These are phyloP conservation scores for Drosophila bunnanda DNA, from an alignment of 2,888 invertebrate species.

Conservation along the genomic window DNA sequence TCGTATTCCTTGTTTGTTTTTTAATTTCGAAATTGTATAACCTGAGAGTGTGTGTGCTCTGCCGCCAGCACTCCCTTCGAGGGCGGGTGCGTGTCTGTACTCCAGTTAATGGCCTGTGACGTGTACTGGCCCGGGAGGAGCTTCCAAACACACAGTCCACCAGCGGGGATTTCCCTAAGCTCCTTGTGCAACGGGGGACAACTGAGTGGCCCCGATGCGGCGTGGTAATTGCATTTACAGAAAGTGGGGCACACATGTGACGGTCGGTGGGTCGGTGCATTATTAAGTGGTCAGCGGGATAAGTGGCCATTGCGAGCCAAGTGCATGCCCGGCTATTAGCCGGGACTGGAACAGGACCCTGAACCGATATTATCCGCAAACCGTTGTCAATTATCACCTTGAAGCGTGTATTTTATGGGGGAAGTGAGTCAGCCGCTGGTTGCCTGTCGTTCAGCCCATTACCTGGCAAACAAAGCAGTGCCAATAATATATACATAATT, in stretches of 20 bases:
- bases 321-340: constrained; percentile 25
- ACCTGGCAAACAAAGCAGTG: constrained; percentile 59
- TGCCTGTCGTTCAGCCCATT: too few species aligned
- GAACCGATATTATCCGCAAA: constrained; percentile 19
- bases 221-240: constrained; percentile 70
- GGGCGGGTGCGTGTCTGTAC: constrained; percentile 33
- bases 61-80: constrained; percentile 1
- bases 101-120: constrained; percentile 54
- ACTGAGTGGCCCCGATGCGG: constrained; percentile 29
- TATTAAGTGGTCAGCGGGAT: constrained; percentile 30
- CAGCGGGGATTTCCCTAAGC: constrained; percentile 36
- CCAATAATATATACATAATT: constrained; percentile 10
- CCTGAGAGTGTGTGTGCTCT: constrained; percentile 32
- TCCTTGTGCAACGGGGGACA: constrained; percentile 4
- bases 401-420: constrained; percentile 28
- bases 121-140: constrained; percentile 8
- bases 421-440: constrained; percentile 61
- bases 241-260: constrained; percentile 60
- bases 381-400: constrained; percentile 34
- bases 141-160: constrained; percentile 14
- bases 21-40: constrained; percentile 73
- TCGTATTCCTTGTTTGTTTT: constrained; percentile 54
- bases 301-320: constrained; percentile 26
- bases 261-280: constrained; percentile 41
- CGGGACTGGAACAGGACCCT: neutral